phyloP scores from a whole-genome alignment of 2,888 invertebrate genomes.

The Tupiocoris notatus region DNA sequence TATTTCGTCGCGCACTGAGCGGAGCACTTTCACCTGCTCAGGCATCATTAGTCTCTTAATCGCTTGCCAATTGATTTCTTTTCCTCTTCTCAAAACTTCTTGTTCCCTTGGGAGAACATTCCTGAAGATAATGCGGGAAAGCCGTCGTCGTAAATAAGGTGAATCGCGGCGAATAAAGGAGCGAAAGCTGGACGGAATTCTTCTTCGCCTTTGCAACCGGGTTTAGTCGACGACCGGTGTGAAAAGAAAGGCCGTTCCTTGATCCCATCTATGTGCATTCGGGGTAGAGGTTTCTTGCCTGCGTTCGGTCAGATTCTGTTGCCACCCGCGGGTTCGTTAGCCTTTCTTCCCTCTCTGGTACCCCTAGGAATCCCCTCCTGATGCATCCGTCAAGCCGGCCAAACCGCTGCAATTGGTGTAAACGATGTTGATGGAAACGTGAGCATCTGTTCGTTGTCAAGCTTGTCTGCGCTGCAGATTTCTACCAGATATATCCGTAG shows the following conservation, averaged over 20 bases:
- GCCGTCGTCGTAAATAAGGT: not conserved
- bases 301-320: not conserved
- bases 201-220: not conserved
- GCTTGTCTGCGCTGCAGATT: too few relatives aligned
- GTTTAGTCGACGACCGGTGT: not conserved
- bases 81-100: too few relatives aligned
- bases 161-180: not conserved
- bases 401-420: not conserved
- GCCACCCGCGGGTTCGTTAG: not conserved
- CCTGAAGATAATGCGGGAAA: not conserved
- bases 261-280: not conserved
- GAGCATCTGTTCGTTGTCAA: not conserved
- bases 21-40: too few relatives aligned
- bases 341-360: not conserved
- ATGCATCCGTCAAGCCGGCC: too few relatives aligned
- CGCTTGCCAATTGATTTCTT: too few relatives aligned
- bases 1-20: too few relatives aligned
- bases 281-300: not conserved
- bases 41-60: too few relatives aligned
- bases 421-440: not conserved
- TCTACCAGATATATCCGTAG: too few relatives aligned
- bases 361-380: not conserved
- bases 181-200: not conserved
- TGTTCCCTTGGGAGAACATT: too few relatives aligned
- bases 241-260: not conserved